A percentile compares a stretch with the other conserved stretches of the same genome.
Evolutionary conservation across 2,888 invertebrate genomes (phyloP).

Genomic region (Dascillus cervinus): DNA sequence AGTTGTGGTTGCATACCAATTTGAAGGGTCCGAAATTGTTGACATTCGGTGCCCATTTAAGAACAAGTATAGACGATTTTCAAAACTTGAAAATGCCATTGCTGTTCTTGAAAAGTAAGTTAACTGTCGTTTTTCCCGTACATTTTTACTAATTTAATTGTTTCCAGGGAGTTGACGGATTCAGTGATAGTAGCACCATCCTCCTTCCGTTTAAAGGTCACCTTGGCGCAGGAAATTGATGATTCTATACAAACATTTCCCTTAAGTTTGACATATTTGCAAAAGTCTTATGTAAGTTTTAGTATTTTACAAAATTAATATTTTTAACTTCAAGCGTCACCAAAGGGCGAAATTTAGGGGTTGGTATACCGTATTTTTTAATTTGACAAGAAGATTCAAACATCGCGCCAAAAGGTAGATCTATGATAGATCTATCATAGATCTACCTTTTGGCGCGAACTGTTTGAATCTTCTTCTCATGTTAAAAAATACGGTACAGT

Average conservation of each 20-base stretch:
- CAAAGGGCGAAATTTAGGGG: too few species aligned
- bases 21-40: constrained; percentile 4
- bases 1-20: constrained; percentile 11
- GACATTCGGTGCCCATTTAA: constrained; percentile 13
- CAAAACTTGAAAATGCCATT: constrained; percentile 9
- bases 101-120: constrained; percentile 20
- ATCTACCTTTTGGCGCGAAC: too few species aligned
- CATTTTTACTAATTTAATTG: constrained; percentile 15
- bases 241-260: constrained; percentile 14
- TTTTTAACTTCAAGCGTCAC: too few species aligned
- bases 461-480: too few species aligned
- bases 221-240: constrained; percentile 23
- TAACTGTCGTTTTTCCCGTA: constrained; percentile 5
- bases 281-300: constrained; percentile 34
- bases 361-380: too few species aligned
- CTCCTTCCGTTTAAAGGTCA: constrained; percentile 28
- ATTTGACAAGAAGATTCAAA: too few species aligned
- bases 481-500: too few species aligned
- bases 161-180: constrained; percentile 16
- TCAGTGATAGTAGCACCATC: constrained; percentile 28
- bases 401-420: too few species aligned
- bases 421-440: too few species aligned
- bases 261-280: constrained; percentile 26
- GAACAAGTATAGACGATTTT: constrained; percentile 10
- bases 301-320: too few species aligned